Evolutionary conservation across 1,140 invertebrate species (phyloP).

Genomic region (Luehdorfia chinensis): DNA sequence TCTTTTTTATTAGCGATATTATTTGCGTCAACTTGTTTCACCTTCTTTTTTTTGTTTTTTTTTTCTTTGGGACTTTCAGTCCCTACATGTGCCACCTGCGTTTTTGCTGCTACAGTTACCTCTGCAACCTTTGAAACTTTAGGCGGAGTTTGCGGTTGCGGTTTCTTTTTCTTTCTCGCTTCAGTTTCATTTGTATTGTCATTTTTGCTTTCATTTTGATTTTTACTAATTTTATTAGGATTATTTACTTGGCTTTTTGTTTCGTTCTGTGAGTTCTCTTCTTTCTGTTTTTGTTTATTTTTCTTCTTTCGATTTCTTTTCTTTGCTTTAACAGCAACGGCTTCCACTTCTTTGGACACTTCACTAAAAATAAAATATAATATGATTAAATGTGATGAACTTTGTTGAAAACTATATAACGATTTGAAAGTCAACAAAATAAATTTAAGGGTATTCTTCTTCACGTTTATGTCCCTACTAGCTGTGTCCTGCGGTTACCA

Average conservation of each 20-base stretch:
- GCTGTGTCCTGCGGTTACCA: too few species aligned
- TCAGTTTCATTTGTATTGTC: conserved; percentile 20
- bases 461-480: too few species aligned
- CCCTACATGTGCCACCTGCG: conserved; percentile 3
- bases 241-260: conserved; percentile 15
- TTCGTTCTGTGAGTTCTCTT: background rate
- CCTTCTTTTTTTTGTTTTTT: conserved; percentile 40
- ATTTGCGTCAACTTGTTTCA: conserved; percentile 32
- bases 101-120: conserved; percentile 16
- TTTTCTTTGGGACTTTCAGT: conserved; percentile 17
- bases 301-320: conserved; percentile 23
- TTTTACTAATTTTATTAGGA: conserved; percentile 19
- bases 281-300: conserved; percentile 12
- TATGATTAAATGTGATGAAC: background rate
- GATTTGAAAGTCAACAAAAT: too few species aligned
- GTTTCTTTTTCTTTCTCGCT: conserved; percentile 7
- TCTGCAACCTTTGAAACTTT: background rate
- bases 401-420: too few species aligned
- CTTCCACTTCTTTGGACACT: conserved; percentile 1
- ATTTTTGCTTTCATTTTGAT: conserved; percentile 12
- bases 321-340: background rate
- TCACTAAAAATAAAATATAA: conserved; percentile 7
- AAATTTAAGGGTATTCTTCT: too few species aligned
- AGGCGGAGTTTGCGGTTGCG: background rate
- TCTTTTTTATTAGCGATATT: conserved; percentile 29